These are phyloP conservation scores for Bombus consobrinus DNA, from an alignment of 1,140 invertebrate genomes.

Conservation along the genomic window DNA sequence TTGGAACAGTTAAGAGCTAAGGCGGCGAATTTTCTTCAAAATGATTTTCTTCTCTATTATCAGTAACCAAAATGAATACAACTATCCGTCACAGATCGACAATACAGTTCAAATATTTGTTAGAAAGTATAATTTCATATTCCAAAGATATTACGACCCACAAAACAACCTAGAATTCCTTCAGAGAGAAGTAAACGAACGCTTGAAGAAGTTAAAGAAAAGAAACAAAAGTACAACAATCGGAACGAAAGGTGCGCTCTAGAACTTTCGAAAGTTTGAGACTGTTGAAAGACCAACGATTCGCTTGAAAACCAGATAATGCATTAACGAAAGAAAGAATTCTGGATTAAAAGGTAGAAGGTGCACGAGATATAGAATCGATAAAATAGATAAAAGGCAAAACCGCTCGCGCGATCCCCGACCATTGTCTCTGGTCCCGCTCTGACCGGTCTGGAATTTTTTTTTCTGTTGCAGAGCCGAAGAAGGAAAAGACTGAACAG, in stretches of 20 bases:
- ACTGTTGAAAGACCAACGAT: not conserved
- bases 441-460: slow-evolving; percentile 60
- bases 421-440: slow-evolving; percentile 24
- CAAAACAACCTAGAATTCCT: not conserved
- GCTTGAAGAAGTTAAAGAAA: not conserved
- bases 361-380: not conserved
- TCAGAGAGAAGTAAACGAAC: not conserved
- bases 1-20: too few species aligned
- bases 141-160: not conserved
- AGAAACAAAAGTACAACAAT: not conserved
- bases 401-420: slow-evolving; percentile 8
- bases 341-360: not conserved
- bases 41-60: too few species aligned
- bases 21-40: too few species aligned
- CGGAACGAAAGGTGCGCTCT: not conserved
- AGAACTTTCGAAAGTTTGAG: not conserved
- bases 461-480: slow-evolving; percentile 89
- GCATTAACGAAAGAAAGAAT: not conserved
- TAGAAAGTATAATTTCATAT: too few species aligned
- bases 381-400: not conserved
- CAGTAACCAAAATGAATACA: too few species aligned
- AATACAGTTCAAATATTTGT: too few species aligned
- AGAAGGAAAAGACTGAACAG: slow-evolving; percentile 95
- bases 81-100: too few species aligned
- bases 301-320: not conserved